A percentile compares a stretch with the other conserved stretches of the same genome.
Evolutionary conservation across 2,888 invertebrate genomes (phyloP).

Genomic region (Siphonodentalium dalli): DNA sequence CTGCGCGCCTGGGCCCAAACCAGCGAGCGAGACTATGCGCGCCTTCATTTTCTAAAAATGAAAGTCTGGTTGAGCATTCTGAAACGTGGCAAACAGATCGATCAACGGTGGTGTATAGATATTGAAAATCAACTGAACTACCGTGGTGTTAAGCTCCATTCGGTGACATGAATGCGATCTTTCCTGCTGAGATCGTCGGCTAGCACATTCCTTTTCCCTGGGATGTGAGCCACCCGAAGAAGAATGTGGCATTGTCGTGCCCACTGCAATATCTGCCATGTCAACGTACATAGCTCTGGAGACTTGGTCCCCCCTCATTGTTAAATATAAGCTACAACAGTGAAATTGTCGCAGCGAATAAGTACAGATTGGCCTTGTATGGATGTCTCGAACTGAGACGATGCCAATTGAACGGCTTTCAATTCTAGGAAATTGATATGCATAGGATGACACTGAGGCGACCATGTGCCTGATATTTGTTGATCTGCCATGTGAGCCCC

Average conservation of each 20-base stretch:
- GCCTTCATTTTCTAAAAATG: too few relatives aligned
- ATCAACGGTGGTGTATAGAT: too few relatives aligned
- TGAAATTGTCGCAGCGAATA: constrained; percentile 6
- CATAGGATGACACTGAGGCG: background rate
- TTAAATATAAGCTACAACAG: constrained; percentile 3
- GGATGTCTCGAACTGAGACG: background rate
- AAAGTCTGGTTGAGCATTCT: too few relatives aligned
- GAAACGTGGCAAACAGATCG: too few relatives aligned
- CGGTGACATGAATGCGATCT: background rate
- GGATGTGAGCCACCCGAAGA: constrained; percentile 1
- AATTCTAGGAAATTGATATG: constrained; percentile 8
- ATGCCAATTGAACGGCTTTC: constrained; percentile 3
- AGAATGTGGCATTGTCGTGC: background rate
- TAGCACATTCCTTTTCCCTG: background rate
- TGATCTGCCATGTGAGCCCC: constrained; percentile 2
- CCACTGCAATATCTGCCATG: constrained; percentile 1
- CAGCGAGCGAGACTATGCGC: too few relatives aligned
- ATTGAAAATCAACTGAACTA: too few relatives aligned
- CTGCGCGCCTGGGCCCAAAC: too few relatives aligned
- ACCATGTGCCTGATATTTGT: constrained; percentile 6
- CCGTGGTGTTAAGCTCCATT: constrained; percentile 5
- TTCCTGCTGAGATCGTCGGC: background rate
- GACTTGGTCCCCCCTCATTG: too few relatives aligned
- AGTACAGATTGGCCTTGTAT: background rate
- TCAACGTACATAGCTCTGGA: background rate